Evolutionary conservation across 2,113 vertebrate species (phyloP).

Genomic region (Danio rerio): DNA sequence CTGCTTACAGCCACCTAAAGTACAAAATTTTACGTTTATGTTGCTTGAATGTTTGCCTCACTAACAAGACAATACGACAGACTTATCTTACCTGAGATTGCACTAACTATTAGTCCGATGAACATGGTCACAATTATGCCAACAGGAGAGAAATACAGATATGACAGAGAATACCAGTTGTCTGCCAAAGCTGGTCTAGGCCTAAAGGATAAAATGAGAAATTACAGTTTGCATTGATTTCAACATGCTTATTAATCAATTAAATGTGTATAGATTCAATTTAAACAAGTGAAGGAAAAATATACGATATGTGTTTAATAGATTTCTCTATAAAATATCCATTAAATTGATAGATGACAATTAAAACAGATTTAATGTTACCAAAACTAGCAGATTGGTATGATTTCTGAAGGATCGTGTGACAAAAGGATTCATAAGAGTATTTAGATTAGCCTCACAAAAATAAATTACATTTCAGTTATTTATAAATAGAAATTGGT

Average conservation of each 20-base stretch:
- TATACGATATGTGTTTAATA: not conserved
- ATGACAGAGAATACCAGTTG: slow-evolving; percentile 81
- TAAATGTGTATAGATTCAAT: not conserved
- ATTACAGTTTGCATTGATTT: slow-evolving; percentile 13
- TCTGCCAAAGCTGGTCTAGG: slow-evolving; percentile 75
- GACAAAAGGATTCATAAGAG: not conserved
- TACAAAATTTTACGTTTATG: not conserved
- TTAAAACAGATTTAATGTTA: not conserved
- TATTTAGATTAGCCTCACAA: not conserved
- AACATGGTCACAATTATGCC: slow-evolving; percentile 70
- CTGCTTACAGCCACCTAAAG: slow-evolving; percentile 78
- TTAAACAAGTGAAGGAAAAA: not conserved
- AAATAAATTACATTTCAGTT: not conserved
- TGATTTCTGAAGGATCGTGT: not conserved
- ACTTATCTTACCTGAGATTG: slow-evolving; percentile 70
- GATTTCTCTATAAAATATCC: not conserved
- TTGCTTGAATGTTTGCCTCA: not conserved
- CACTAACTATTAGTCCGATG: slow-evolving; percentile 72
- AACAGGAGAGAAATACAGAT: slow-evolving; percentile 76
- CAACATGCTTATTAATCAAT: not conserved
- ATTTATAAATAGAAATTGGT: no score
- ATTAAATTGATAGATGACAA: not conserved
- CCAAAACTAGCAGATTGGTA: not conserved
- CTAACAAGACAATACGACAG: not conserved
- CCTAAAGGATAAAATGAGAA: slow-evolving; percentile 55